Evolutionary conservation across 2,888 invertebrate species (phyloP), one percentile per base, ranked within the genome.

Genomic region (Netelia fuscicornis): DNA sequence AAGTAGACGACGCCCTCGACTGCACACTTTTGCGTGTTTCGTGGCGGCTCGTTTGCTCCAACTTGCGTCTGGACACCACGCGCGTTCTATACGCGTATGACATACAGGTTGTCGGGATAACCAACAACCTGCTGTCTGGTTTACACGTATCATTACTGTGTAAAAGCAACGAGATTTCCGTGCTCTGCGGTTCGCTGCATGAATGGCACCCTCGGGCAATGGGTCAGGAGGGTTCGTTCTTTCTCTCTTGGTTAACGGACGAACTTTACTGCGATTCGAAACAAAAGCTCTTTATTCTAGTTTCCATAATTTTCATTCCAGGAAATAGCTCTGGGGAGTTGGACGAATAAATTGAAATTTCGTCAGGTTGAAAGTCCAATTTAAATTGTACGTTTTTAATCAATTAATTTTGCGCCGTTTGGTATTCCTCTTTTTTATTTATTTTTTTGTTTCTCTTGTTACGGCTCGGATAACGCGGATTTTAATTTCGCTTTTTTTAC

Each of bases 191-290:
- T 75, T 76, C 56, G 20, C 20, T 25, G 68, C 56, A 64, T 71
- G 23, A 65, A 30, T 20, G 64, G 70, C 62, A 68, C 70, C 84
- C 78, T 25, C 65, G 37, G 83, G 87, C 87, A 81, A 86, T 87
- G 30, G 87, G 87, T 87, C 87, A 87, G 56, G 71, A 78, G 75
- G 81, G 25, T 81, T 64, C 62, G 48, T 30, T 67, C 65, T 76
- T 72, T 30, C 60, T 23, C 44, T 52, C 70, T 54, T 17, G 30
- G 54, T 52, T 37, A 37, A 37, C 37, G 37, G 37, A 37, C 37
- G 37, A 37, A 37, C 37, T 37, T 37, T 37, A 37, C 6, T 37
- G 8, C 3, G 8, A 37, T 37, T 37, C 37, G 37, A 37, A 37
- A 37, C 5, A 37, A 37, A 37, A 37, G 37, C 37, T 37, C 37